Base-by-base conservation (phyloP, 2,797 vertebrate genomes). In the Hippoglossus hippoglossus region DNA sequence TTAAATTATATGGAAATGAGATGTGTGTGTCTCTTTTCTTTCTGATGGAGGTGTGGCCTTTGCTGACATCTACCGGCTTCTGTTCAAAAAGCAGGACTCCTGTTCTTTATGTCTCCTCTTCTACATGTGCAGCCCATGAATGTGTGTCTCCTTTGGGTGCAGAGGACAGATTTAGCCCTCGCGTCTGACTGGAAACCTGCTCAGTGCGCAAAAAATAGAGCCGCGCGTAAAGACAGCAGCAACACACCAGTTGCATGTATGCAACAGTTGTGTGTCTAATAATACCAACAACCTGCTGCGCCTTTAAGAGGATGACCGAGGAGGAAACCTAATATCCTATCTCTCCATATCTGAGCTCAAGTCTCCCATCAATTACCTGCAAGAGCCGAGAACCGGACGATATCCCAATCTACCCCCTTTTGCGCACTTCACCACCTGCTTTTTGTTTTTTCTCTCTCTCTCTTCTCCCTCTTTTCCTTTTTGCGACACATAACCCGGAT, bases 181-280 rank as follows among this genome's bases (percentile, higher is more conserved):
- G 6, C 62, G 59, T 73, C 63, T 66, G 67, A 68, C 72, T 19
- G 52, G 18, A 67, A 65, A 11, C 15, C 9, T 7, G 28, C 59
- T 66, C 54, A 16, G 56, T 25, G 63, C 44, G 41, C 54, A 57
- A 12, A 82, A 83, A 81, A 81, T 63, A 78, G 59, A 52, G n/a
- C 65, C 9, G 69, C 56, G 75, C 7, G 82, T 71, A 77, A 82
- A 78, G 67, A 64, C 50, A 0, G 61, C 50, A 0, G 61, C 50
- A 3, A 25, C 73, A 15, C 81, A 75, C 70, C 79, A 67, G 80
- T 68, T 81, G 80, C 74, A 34, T 55, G 67, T 21, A 21, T 50
- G 79, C 84, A 87, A 90, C 92, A 93, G 90, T 87, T 93, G 91
- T 86, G 79, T 22, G 82, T n/a, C 92, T 93, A 92, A 93, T 90